Evolutionary conservation across 2,113 vertebrate species (phyloP), one percentile per base, ranked within the genome.

Genomic region (Thunnus thynnus): DNA sequence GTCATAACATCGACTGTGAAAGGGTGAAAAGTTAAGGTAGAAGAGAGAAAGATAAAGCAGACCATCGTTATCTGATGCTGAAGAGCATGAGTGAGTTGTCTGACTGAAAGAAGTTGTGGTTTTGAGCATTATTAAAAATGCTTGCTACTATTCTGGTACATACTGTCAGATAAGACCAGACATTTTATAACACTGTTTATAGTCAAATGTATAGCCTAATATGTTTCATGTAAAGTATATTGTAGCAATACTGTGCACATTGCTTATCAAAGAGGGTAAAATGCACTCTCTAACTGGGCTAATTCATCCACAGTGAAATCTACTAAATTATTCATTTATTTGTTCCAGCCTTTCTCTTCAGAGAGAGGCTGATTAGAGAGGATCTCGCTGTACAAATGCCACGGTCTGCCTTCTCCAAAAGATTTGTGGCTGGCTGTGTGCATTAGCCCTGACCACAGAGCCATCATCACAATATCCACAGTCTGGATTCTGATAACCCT

Each of bases 241-340:
- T 54, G 50, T 30, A 70, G 67, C 64, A 60, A 71, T 46, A 52
- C 32, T 30, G 41, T 48, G 52, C 46, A 63, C 65, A 64, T 32
- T 0, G 48, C 66, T 64, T 72, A 72, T 82, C 71, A 65, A 41
- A 84, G 72, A 41, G 67, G 36, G 66, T 66, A 36, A 87, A 81
- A 81, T 56, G 74, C 74, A 67, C 80, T 81, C 62, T 80, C 65
- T 64, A 86, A 85, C 76, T 50, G 76, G 76, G 61, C 83, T 85
- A 62, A 76, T 89, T 85, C 85, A 85, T 88, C 78, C 51, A 72
- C 70, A 83, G 63, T 83, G 65, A 86, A 86, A 85, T 73, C 58
- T 70, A 4, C 85, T 92, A 71, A 89, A 92, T 89, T 83, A 92
- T 92, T 90, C 64, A 92, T 86, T 46, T 68, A 69, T 87, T 82